These are phyloP conservation scores for Nomada lathburiana DNA, from an alignment of 2,888 invertebrate species.

Conservation along the genomic window DNA sequence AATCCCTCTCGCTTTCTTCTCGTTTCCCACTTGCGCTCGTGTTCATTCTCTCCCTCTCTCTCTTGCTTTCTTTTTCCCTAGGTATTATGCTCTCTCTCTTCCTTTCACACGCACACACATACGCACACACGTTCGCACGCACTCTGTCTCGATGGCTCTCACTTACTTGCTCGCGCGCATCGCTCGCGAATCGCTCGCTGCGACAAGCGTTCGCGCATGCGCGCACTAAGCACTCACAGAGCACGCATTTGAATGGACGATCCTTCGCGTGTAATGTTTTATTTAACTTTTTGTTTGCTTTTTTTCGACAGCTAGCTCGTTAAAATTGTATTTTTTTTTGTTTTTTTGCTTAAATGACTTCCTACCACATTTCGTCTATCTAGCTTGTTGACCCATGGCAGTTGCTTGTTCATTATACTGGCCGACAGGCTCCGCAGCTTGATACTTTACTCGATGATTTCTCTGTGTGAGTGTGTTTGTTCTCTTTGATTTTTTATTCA, in stretches of 20 bases:
- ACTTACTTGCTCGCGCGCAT: constrained; percentile 44
- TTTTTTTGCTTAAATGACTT: constrained; percentile 57
- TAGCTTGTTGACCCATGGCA: constrained; percentile 81
- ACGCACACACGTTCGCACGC: constrained; percentile 26
- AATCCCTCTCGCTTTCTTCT: constrained; percentile 18
- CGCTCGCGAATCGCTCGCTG: constrained; percentile 2
- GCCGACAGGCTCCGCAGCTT: constrained; percentile 79
- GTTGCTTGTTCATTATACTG: constrained; percentile 82
- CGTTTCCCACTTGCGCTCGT: constrained; percentile 24
- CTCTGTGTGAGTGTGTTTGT: constrained; percentile 2
- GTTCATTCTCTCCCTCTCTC: constrained; percentile 15
- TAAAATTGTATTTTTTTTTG: constrained; percentile 77
- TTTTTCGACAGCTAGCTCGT: constrained; percentile 78
- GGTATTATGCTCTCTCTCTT: background rate
- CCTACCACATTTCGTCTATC: constrained; percentile 80
- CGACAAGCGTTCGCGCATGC: constrained; percentile 36
- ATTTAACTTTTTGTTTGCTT: constrained; percentile 29
- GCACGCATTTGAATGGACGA: constrained; percentile 71
- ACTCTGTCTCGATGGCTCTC: constrained; percentile 56
- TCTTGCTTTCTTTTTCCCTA: background rate
- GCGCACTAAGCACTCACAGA: constrained; percentile 39
- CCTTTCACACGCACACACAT: constrained; percentile 10
- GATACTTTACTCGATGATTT: constrained; percentile 65
- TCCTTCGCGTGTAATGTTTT: constrained; percentile 71
- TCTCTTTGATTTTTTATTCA: background rate